Evolutionary conservation across 2,113 vertebrate species (phyloP), one percentile per base, ranked within the genome.

Genomic region (Riparia riparia): DNA sequence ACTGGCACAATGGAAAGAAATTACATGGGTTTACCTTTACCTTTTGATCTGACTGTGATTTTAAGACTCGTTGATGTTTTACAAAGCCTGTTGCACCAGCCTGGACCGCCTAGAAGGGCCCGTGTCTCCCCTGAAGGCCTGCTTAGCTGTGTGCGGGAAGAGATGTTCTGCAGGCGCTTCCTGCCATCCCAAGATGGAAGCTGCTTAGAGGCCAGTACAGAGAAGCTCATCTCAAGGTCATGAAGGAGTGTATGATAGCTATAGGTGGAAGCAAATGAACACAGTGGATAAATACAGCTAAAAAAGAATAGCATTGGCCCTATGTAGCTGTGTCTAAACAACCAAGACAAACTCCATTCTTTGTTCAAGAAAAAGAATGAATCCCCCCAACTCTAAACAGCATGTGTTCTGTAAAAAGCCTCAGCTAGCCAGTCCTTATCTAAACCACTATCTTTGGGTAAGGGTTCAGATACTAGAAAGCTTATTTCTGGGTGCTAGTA

Each of bases 401-500:
- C 70, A 49, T 29, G 3, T 50, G 29, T 79, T 77, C 41, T 76
- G 66, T 80, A 34, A 85, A 93, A 79, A 65, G 29, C 50, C n/a
- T 65, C 50, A 69, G 58, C 74, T 41, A 90, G 51, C 32, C 50
- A 82, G 57, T 32, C 17, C 28, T 91, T 93, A 96, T 90, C 91
- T 84, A 89, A 94, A 63, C 15, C 44, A 51, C 83, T 60, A 44
- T 89, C 81, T 96, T 53, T 61, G 53, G 37, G 42, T 86, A 73
- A 69, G 50, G 34, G 45, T 68, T 89, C 57, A 69, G 65, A 50
- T 71, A 82, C 84, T 79, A 34, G 44, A 80, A 91, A 92, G 85
- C 63, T 82, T 69, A 69, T 94, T 93, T 93, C 84, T 94, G 63
- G 57, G 42, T 82, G 71, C 70, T 68, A 26, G 72, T 37, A 86